Conservation (phyloP, 2,113 vertebrate genomes). For the Gorilla gorilla region DNA sequence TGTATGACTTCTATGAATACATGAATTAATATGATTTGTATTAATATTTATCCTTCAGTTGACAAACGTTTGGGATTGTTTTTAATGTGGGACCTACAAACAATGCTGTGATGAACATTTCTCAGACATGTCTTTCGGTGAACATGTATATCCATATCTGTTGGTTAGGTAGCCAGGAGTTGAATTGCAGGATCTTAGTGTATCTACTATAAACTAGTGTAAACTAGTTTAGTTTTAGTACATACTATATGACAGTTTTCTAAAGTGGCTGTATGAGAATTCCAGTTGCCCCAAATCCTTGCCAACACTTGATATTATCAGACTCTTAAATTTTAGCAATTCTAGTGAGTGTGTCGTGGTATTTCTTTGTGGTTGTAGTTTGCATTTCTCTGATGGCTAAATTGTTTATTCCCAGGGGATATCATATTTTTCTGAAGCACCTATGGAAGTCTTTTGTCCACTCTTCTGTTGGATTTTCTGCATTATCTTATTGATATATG, state of each 20-base stretch:
- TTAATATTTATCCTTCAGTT: neutral
- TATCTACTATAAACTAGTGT: neutral
- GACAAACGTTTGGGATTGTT: neutral
- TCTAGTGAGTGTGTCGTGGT: neutral
- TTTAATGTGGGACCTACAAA: neutral
- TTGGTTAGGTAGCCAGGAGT: neutral
- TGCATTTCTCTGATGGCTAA: neutral
- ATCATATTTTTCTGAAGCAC: neutral
- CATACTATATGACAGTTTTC: neutral
- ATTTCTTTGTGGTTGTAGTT: neutral
- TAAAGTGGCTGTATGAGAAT: neutral
- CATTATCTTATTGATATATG: neutral
- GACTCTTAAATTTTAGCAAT: neutral
- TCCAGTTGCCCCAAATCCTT: neutral
- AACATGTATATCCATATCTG: neutral
- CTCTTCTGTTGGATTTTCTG: neutral
- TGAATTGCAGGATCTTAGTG: neutral
- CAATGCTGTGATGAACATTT: neutral
- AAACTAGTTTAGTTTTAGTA: neutral
- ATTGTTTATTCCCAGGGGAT: neutral
- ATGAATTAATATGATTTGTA: neutral
- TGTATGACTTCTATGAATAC: neutral
- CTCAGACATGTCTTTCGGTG: neutral
- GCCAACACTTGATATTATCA: neutral
- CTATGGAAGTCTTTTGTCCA: neutral